phyloP scores from a whole-genome alignment of 2,113 vertebrate species.

The Phylloscopus whistleri region DNA sequence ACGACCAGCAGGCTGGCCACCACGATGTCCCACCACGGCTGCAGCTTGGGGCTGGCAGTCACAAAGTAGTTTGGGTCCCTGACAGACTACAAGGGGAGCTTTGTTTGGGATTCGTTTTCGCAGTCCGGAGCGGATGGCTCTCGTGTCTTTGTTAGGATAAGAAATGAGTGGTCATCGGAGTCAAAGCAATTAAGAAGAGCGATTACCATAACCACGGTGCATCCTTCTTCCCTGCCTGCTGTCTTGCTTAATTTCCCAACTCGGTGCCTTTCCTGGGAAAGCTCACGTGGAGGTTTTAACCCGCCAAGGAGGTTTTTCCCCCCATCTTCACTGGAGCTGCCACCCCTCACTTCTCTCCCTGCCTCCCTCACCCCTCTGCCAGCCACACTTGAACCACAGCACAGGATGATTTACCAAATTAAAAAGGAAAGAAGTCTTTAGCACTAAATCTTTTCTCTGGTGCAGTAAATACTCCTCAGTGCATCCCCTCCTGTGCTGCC shows the following conservation, averaged over 20 bases:
- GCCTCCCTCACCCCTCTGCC: neutral
- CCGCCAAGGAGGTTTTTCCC: neutral
- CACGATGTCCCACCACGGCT: fast-evolving
- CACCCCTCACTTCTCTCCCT: neutral
- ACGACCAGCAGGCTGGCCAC: fast-evolving
- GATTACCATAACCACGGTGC: slow-evolving; percentile 1
- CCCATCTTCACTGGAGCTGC: neutral
- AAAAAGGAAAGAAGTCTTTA: neutral
- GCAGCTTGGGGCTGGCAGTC: neutral
- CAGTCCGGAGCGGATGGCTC: neutral
- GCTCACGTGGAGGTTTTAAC: neutral
- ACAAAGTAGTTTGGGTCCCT: fast-evolving
- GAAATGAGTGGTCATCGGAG: slow-evolving; percentile 28
- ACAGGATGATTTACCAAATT: neutral
- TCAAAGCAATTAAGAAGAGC: slow-evolving; percentile 62
- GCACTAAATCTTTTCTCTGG: neutral
- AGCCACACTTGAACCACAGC: neutral
- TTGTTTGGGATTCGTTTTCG: neutral
- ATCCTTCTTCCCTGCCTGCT: slow-evolving; percentile 39
- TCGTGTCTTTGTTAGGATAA: neutral
- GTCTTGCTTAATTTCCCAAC: neutral
- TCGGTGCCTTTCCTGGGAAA: neutral
- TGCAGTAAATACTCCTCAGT: slow-evolving; percentile 48
- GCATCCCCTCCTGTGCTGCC: neutral
- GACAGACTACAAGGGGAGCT: neutral